These are phyloP conservation scores for Eleginops maclovinus DNA, from an alignment of 2,113 vertebrate genomes.

Conservation along the genomic window DNA sequence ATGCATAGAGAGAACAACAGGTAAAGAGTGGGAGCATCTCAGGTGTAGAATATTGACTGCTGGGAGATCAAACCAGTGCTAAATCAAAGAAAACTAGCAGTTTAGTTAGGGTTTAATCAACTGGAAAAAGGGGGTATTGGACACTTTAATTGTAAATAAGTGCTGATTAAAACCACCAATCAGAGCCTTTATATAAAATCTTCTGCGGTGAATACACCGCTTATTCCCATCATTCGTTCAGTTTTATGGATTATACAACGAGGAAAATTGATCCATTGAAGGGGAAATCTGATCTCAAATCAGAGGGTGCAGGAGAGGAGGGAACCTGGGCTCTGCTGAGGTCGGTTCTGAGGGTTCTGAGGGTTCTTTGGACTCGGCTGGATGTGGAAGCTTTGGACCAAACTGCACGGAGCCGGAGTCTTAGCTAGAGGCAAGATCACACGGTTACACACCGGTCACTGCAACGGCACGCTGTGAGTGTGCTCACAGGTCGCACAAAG, in stretches of 20 bases:
- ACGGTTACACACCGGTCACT: constrained; percentile 49
- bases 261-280: constrained; percentile 9
- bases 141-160: neutral
- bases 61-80: constrained; percentile 7
- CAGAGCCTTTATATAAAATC: neutral
- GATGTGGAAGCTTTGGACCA: constrained; percentile 80
- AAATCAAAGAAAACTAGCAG: constrained; percentile 8
- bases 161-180: neutral
- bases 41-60: constrained; percentile 24
- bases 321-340: constrained; percentile 68
- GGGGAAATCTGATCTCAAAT: constrained; percentile 32
- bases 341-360: constrained; percentile 49
- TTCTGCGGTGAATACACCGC: neutral
- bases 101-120: neutral
- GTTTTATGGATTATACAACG: constrained; percentile 31
- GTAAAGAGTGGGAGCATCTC: neutral
- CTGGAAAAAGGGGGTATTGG: neutral
- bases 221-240: neutral
- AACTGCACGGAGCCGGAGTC: constrained; percentile 77
- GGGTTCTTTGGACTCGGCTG: constrained; percentile 66
- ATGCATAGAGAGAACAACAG: neutral
- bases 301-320: constrained; percentile 40
- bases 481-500: constrained; percentile 6
- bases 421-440: constrained; percentile 74
- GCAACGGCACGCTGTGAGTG: neutral